Conservation (phyloP, 2,113 vertebrate genomes). For the Dromiciops gliroides region DNA sequence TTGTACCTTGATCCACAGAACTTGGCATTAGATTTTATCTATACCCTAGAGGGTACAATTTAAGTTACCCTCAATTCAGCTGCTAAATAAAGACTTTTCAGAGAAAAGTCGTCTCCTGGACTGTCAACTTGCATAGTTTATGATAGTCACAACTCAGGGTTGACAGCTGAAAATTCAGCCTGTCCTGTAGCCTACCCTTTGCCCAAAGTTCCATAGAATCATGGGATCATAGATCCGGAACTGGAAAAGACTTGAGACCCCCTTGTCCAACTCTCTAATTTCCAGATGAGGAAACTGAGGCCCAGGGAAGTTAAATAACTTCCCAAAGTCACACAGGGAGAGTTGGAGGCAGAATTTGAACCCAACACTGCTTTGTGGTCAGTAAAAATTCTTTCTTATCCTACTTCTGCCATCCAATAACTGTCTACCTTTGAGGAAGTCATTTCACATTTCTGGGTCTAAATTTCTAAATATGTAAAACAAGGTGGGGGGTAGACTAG, state of each 20-base stretch:
- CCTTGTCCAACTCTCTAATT: not conserved
- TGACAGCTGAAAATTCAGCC: not conserved
- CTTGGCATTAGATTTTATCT: not conserved
- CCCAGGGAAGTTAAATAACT: not conserved
- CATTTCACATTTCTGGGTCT: constrained; percentile 9
- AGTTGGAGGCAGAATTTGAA: not conserved
- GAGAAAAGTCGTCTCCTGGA: not conserved
- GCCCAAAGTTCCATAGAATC: not conserved
- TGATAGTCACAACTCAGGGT: not conserved
- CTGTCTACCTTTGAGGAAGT: constrained; percentile 40
- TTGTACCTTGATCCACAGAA: not conserved
- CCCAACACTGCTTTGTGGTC: not conserved
- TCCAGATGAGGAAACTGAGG: not conserved
- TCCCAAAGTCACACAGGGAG: not conserved
- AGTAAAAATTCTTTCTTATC: not conserved
- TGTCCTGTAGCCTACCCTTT: not conserved
- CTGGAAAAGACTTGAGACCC: not conserved
- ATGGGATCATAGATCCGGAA: not conserved
- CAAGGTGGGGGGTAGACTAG: not conserved
- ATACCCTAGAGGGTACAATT: constrained; percentile 51
- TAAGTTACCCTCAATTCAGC: constrained; percentile 18
- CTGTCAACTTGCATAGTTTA: not conserved
- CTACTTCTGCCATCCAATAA: not conserved
- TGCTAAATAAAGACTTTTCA: constrained; percentile 9
- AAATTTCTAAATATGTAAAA: not conserved